Base-by-base conservation (phyloP, 1,140 invertebrate genomes). In the Tetragonula clypearis region DNA sequence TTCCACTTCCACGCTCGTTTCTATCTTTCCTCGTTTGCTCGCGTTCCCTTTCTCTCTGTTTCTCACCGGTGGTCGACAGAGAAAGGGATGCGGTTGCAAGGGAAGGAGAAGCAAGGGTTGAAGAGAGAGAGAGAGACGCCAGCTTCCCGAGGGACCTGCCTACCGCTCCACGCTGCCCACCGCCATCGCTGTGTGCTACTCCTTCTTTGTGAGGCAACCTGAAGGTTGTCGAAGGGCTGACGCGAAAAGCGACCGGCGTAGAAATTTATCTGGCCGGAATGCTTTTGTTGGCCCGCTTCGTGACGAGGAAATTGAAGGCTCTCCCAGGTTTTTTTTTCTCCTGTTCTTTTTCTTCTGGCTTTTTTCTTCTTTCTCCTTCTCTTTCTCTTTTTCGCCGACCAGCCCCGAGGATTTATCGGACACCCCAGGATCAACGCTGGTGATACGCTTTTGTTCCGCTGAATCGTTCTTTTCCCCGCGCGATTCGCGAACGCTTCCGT, bases 71-170 rank as follows among this genome's bases (percentile, higher is more conserved):
- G 23, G 35, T 14, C 23, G 75, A 77, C 12, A 21, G 53, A 66
- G 77, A 56, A 71, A 72, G 35, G 55, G 14, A 72, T 21, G 8
- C 19, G 15, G 76, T 15, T 55, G 58, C 69, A 35, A 72, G 76
- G 21, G 83, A 62, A 74, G 69, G 9, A 17, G 41, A 19, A 6
- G 21, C 26, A 23, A 21, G 12, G 62, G 49, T 55, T 79, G 79
- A 56, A 85, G 87, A 35, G 66, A 66, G 60, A 66, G 60, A 83
- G 76, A 73, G 76, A 89, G 30, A 78, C 56, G 41, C 73, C 6
- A 76, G 68, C 69, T 72, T 89, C 90, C 89, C 90, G 90, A 91
- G 90, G 90, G 89, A 91, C 82, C 89, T 88, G 84, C 89, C 89
- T 89, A 88, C 60, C 66, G 62, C 90, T 82, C 69, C 41, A 58